Evolutionary conservation across 1,140 invertebrate genomes (phyloP), one percentile per base, ranked within the genome.

Genomic region (Drosophila saltans): DNA sequence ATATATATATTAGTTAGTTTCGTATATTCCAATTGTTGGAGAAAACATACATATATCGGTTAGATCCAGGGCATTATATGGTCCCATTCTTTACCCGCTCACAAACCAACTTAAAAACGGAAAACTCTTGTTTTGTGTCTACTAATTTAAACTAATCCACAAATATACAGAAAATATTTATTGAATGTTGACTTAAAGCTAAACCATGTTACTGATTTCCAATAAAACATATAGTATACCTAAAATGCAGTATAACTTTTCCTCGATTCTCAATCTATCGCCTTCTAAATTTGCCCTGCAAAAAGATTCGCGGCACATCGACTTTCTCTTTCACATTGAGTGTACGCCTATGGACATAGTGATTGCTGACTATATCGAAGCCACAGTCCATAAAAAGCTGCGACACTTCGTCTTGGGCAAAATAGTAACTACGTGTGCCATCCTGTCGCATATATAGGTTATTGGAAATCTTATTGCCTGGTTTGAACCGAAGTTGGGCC

Each of bases 381-480:
- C 97, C 97, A 73, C 93, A 93, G 7, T 93, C 89, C 21, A 89
- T 81, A 16, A 98, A 82, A 3, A 94, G 80, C 16, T 92, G 28
- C 0, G 77, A 76, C 0, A 97, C 74, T 92, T 96, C 95, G 65
- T 96, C 95, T 10, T 94, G 92, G 0, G 95, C 94, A 86, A 97
- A 98, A 85, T 97, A 98, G 89, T 97, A 98, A 70, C 95, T 96
- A 72, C 97, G 95, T 1, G 99, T 99, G 2, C 98, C 98, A 95
- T 99, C 99, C 91, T 99, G 98, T 26, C 99, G 93, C 92, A 98
- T 96, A 91, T 99, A 99, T 78, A 99, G 97, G 92, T 99, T 99
- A 26, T 99, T 97, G 6, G 94, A 92, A 69, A 99, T 97, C 93
- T 99, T 99, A 91, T 97, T 96, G 0, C 98, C 98, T 3, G 97